phyloP scores from a whole-genome alignment of 2,888 invertebrate species.

The Carterocephalus palaemon region DNA sequence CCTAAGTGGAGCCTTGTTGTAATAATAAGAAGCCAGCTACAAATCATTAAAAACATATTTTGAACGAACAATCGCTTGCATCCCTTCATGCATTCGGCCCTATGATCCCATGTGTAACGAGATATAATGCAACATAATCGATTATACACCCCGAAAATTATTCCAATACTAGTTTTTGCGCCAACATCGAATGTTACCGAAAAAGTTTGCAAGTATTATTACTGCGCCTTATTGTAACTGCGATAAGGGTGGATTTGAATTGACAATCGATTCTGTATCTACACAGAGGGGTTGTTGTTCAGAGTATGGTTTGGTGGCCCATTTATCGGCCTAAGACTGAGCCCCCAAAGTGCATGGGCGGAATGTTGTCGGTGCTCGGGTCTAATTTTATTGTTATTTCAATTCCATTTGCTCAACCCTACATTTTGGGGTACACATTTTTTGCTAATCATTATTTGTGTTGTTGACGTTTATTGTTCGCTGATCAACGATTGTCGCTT shows the following conservation, averaged over 20 bases:
- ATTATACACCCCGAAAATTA: slow-evolving; percentile 63
- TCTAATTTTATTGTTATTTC: slow-evolving; percentile 64
- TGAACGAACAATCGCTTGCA: slow-evolving; percentile 37
- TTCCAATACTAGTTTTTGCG: slow-evolving; percentile 40
- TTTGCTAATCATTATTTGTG: slow-evolving; percentile 50
- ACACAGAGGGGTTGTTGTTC: not conserved
- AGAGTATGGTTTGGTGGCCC: slow-evolving; percentile 50
- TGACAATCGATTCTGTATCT: not conserved
- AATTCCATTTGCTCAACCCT: slow-evolving; percentile 50
- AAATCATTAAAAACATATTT: slow-evolving; percentile 31
- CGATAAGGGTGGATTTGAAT: slow-evolving; percentile 31
- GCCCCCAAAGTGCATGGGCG: slow-evolving; percentile 57
- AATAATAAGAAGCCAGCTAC: slow-evolving; percentile 13
- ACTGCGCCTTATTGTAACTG: slow-evolving; percentile 4
- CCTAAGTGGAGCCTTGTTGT: not conserved
- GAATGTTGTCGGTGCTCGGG: slow-evolving; percentile 50
- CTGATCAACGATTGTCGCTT: slow-evolving; percentile 38
- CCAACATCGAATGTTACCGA: not conserved
- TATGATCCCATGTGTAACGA: slow-evolving; percentile 52
- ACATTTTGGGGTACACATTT: slow-evolving; percentile 38
- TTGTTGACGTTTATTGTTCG: slow-evolving; percentile 43
- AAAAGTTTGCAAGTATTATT: no score
- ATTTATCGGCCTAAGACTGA: slow-evolving; percentile 48
- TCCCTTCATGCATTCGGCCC: slow-evolving; percentile 39
- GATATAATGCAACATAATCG: slow-evolving; percentile 65